Evolutionary conservation across 2,797 vertebrate genomes (phyloP), one percentile per base, ranked within the genome.

Genomic region (Crypturellus tataupa): DNA sequence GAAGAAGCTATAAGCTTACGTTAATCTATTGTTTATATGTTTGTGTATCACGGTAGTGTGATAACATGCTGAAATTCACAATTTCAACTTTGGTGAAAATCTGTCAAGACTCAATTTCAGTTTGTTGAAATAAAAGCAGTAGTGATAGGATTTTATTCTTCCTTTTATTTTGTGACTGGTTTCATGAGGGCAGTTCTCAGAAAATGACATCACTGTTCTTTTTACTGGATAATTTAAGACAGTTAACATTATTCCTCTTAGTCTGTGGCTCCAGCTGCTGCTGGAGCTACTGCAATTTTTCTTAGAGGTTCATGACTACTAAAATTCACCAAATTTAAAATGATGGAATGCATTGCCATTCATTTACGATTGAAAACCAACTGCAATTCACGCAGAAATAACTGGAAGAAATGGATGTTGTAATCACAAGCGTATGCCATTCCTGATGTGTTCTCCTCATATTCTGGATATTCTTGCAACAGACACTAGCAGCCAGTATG

Each of bases 271-370:
- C 49, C 72, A 91, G 86, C 65, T 80, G 12, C 64, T 51, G 75
- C 69, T 95, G 44, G 70, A 91, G 86, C 65, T 80, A 11, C 64
- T 51, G 39, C 73, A 94, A 77, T 91, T 85, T 90, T 33, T 94
- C 85, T 94, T 87, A 1, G 17, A 85, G 75, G 87, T 94, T 95
- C 58, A 78, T 35, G 85, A 95, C 59, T 88, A 46, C 75, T 67
- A 60, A 93, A 92, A 94, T 93, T 97, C 71, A 71, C 85, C 37
- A 93, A 96, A 97, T 96, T 95, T 89, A 87, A 95, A 97, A 95
- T 95, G 92, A 97, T 91, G 72, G 85, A 93, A 64, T 91, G 46
- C 72, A 93, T 85, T 94, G 89, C 68, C 73, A 80, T 90, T 96
- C 90, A 89, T 84, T 96, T 92, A 86, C 70, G 85, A 90, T 60